Base-by-base conservation (phyloP, 2,113 vertebrate species). In the Emydocephalus ijimae region DNA sequence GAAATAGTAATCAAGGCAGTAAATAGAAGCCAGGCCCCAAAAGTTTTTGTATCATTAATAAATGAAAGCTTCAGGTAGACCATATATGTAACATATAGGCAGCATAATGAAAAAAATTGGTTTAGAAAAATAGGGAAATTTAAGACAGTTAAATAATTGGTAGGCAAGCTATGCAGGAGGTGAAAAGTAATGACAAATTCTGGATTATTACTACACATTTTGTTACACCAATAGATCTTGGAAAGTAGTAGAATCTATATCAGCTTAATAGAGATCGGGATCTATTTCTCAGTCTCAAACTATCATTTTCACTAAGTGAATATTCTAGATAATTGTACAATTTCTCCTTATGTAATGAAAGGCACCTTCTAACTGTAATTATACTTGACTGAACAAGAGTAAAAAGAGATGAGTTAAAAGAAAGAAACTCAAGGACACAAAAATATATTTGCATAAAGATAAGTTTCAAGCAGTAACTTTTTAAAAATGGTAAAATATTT, bases 291-390 rank as follows among this genome's bases (percentile, higher is more conserved):
- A 91, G 43, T 94, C 94, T 93, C 61, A 6, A 88, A 88, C 93
- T 95, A 89, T 93, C 93, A 92, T 64, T 95, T 94, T 93, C 88
- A 52, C 89, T 88, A 94, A 93, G 94, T 93, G 94, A 95, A 93
- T 94, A 95, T 91, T 61, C 50, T 2, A 2, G n/a, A 95, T 55
- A 94, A 93, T 95, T 95, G 20, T 94, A 85, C 85, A 90, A 92
- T 95, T 95, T 95, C 89, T 39, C 54, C 69, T 92, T 87, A 90
- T 2, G 7, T 69, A 94, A 93, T 93, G 54, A 93, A 50, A 94
- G 61, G 91, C 2, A 0, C 91, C 93, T 96, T 94, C 57, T 94
- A 91, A 85, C 90, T 94, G 91, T 94, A 95, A 91, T 57, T 55
- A 87, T 85, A 93, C 52, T 20, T 89, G 39, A 81, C 56, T 92